Base-by-base conservation (phyloP, 2,797 vertebrate genomes). In the Thalassophryne amazonica region DNA sequence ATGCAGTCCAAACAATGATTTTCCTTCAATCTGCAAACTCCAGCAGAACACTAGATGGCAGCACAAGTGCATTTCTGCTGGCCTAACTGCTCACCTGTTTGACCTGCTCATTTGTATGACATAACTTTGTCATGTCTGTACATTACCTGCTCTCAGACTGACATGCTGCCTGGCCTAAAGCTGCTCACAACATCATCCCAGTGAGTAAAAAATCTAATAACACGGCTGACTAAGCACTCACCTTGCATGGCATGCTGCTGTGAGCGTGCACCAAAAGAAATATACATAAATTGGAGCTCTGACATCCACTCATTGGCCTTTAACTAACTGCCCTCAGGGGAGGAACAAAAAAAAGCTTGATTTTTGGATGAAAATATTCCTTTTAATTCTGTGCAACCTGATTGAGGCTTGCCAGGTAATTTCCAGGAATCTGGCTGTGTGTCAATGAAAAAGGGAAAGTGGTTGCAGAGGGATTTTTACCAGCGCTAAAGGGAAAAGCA, bases 221-320 rank as follows among this genome's bases (percentile, higher is more conserved):
- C 85, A 88, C 83, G 86, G 82, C 72, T 87, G 88, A 85, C 74
- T 88, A 80, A 80, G 78, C 84, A 75, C 84, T 79, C 82, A 80
- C 67, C 52, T 79, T 60, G 70, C 80, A 81, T 78, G 84, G 72
- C 80, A 76, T 76, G 76, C 78, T 81, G 72, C 78, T 80, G 76
- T 85, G 71, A 76, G 62, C 70, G 67, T 56, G 64, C 54, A 78
- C 61, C 54, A 75, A 71, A 76, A 63, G 78, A 86, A 83, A 83
- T 82, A 73, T 79, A 57, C 78, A 84, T 82, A 84, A 85, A 86
- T 86, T 79, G 86, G 73, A 69, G 69, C 61, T 75, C 71, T 83
- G 75, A 82, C 78, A 81, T 74, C 71, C 63, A 71, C 58, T 76
- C 47, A 41, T 69, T 78, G 76, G 74, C 50, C 58, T 77, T 67